phyloP scores from a whole-genome alignment of 2,888 invertebrate species.

The Nemotelus nigrinus region DNA sequence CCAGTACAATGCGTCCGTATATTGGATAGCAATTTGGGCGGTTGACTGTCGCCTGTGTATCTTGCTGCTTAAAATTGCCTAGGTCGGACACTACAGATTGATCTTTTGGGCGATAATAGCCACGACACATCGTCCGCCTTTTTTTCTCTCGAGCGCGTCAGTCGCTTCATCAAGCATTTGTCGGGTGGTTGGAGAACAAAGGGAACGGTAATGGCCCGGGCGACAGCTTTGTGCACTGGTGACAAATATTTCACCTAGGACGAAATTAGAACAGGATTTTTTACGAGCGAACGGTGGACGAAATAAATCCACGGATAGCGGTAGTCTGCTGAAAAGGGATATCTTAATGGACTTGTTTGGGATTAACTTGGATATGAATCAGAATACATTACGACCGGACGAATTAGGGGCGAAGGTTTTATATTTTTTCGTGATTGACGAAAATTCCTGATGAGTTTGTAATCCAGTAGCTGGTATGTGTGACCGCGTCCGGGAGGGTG shows the following conservation, averaged over 20 bases:
- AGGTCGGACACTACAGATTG: conserved; percentile 27
- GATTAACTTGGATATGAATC: conserved; percentile 31
- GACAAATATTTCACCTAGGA: conserved; percentile 34
- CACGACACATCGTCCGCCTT: background rate
- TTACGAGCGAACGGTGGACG: background rate
- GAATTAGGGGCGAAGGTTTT: conserved; percentile 18
- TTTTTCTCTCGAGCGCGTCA: background rate
- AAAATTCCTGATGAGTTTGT: conserved; percentile 1
- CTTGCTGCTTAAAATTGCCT: conserved; percentile 9
- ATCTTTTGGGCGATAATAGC: conserved; percentile 1
- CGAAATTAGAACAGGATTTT: conserved; percentile 35
- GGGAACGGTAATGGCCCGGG: background rate
- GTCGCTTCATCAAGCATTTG: background rate
- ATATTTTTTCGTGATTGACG: background rate
- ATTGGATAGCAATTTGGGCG: conserved; percentile 30
- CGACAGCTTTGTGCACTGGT: conserved; percentile 9
- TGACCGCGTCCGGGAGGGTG: too few relatives aligned
- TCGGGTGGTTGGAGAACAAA: conserved; percentile 4
- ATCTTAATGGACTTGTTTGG: conserved; percentile 38
- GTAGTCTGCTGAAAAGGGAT: conserved; percentile 30
- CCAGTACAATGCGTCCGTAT: conserved; percentile 11
- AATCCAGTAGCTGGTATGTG: background rate
- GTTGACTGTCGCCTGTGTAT: conserved; percentile 30
- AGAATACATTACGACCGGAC: conserved; percentile 29
- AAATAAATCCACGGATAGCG: background rate